Conservation (phyloP, 1,140 invertebrate genomes). For the Glossosoma conforme region DNA sequence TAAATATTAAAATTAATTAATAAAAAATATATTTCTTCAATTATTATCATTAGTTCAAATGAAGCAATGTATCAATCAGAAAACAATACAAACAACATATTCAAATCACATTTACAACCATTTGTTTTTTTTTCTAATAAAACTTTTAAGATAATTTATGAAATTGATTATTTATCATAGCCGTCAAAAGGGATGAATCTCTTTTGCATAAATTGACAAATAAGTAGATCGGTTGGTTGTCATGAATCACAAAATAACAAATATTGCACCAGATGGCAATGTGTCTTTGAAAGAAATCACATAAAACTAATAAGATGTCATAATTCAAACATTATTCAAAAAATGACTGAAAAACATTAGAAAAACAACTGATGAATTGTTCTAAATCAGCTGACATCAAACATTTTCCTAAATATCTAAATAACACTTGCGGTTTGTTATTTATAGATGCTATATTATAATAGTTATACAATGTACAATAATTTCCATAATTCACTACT, state of each 20-base stretch:
- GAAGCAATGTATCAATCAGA: no score
- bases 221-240: no score
- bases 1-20: no score
- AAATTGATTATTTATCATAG: no score
- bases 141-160: no score
- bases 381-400: constrained; percentile 11
- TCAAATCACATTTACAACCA: no score
- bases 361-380: constrained; percentile 17
- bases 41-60: no score
- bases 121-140: no score
- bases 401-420: constrained; percentile 18
- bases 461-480: constrained; percentile 9
- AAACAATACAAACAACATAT: no score
- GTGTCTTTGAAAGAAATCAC: constrained; percentile 1
- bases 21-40: no score
- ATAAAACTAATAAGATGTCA: not conserved
- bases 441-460: constrained; percentile 11
- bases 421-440: constrained; percentile 13
- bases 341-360: not conserved
- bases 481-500: constrained; percentile 22
- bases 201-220: no score
- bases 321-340: not conserved
- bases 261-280: not conserved
- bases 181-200: no score
- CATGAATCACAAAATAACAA: not conserved